These are phyloP conservation scores for Caenorhabditis japonica DNA, from an alignment of 2,888 invertebrate genomes.

Conservation along the genomic window DNA sequence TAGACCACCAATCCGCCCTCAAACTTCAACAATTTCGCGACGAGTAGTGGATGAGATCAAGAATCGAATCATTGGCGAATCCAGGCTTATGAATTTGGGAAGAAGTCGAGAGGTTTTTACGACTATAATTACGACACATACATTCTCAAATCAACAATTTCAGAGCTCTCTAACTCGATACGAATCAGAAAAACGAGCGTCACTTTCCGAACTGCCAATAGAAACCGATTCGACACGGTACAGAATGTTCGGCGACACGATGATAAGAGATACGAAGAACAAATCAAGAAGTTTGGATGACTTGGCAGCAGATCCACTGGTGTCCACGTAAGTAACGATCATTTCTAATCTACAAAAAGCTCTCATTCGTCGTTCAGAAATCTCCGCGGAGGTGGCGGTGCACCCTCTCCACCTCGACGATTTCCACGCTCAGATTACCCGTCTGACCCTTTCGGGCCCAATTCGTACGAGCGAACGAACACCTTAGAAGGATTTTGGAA, in stretches of 20 bases:
- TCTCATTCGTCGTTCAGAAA: no score
- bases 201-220: slow-evolving; percentile 56
- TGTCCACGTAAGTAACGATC: slow-evolving; percentile 62
- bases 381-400: slow-evolving; percentile 34
- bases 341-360: no score
- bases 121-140: no score
- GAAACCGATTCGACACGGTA: slow-evolving; percentile 33
- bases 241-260: slow-evolving; percentile 68
- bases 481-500: slow-evolving; percentile 69
- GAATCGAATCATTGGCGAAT: slow-evolving; percentile 81
- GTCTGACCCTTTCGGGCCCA: slow-evolving; percentile 67
- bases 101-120: slow-evolving; percentile 46
- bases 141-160: slow-evolving; percentile 1
- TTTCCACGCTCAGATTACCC: slow-evolving; percentile 58
- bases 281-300: slow-evolving; percentile 63
- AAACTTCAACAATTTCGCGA: slow-evolving; percentile 48
- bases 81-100: slow-evolving; percentile 19
- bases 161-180: slow-evolving; percentile 44
- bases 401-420: slow-evolving; percentile 43
- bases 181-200: slow-evolving; percentile 49
- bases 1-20: slow-evolving; percentile 34
- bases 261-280: slow-evolving; percentile 47
- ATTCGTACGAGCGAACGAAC: slow-evolving; percentile 63
- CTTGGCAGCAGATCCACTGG: slow-evolving; percentile 55
- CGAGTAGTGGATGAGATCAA: slow-evolving; percentile 83